Evolutionary conservation across 2,797 vertebrate genomes (phyloP).

Genomic region (Centroberyx gerrardi): DNA sequence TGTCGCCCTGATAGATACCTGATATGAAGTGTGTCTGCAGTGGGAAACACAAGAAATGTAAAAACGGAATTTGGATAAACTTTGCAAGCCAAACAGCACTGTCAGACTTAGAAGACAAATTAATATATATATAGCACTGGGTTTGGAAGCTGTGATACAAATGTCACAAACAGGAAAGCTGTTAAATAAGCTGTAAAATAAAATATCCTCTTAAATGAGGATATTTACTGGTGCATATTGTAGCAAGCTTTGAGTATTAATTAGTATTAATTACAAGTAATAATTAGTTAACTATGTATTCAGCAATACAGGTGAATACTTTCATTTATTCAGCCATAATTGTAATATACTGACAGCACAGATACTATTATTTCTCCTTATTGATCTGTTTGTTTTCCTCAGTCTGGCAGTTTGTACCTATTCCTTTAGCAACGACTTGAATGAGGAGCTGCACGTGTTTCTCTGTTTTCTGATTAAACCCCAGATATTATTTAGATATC

Average conservation of each 20-base stretch:
- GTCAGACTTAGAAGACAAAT: neutral
- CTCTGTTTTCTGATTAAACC: conserved; percentile 13
- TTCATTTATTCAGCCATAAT: neutral
- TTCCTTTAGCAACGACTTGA: neutral
- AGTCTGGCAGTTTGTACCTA: neutral
- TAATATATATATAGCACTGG: neutral
- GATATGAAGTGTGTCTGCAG: conserved; percentile 32
- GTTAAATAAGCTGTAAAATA: too few relatives aligned
- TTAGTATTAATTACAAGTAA: too few relatives aligned
- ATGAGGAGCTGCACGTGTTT: neutral
- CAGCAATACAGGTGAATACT: neutral
- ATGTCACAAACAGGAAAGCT: too few relatives aligned
- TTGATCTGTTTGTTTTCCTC: neutral
- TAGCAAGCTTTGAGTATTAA: neutral
- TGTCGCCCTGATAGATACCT: conserved; percentile 39
- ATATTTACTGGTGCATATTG: neutral
- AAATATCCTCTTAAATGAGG: neutral
- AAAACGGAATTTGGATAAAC: neutral
- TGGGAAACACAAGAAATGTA: neutral
- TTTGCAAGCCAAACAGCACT: too few relatives aligned
- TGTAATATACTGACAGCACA: neutral
- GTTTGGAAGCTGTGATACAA: neutral
- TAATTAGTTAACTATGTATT: neutral
- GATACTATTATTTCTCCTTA: neutral
- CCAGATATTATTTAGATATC: conserved; percentile 19